Conservation (phyloP, 2,797 vertebrate species). For the Anolis apletophallus region DNA sequence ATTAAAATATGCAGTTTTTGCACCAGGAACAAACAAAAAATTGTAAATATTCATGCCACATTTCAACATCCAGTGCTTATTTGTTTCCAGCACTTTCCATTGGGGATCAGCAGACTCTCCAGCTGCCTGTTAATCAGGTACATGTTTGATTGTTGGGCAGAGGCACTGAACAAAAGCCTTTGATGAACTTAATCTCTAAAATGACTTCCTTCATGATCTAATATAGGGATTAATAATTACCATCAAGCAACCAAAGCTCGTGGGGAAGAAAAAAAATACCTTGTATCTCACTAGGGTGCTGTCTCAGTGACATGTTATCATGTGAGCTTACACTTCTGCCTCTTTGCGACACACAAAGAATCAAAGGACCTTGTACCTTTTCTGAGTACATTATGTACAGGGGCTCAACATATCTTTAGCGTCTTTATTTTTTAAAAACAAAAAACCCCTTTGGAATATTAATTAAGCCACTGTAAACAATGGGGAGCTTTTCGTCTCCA, state of each 20-base stretch:
- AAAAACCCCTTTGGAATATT: constrained; percentile 43
- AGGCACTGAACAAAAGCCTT: constrained; percentile 56
- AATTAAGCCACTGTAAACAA: constrained; percentile 64
- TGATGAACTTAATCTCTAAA: constrained; percentile 64
- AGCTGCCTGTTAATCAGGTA: constrained; percentile 61
- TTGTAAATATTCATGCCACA: neutral
- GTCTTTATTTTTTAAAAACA: neutral
- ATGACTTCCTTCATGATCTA: constrained; percentile 58
- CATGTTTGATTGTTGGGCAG: constrained; percentile 47
- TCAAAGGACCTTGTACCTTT: constrained; percentile 45
- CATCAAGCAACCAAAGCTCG: constrained; percentile 54
- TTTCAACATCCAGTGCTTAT: constrained; percentile 41
- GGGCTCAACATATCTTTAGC: constrained; percentile 7
- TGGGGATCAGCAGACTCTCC: constrained; percentile 54
- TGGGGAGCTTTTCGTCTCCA: constrained; percentile 35
- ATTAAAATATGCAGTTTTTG: neutral
- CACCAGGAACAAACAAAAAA: neutral
- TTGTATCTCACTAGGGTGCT: constrained; percentile 57
- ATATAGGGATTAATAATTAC: constrained; percentile 67
- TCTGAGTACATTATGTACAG: constrained; percentile 55
- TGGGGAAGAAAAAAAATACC: constrained; percentile 39
- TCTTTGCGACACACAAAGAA: constrained; percentile 47
- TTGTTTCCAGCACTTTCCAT: constrained; percentile 55
- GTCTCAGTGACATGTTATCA: constrained; percentile 53
- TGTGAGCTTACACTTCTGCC: constrained; percentile 38